Percentiles rank a stretch among this genome's conserved stretches.
Evolutionary conservation across 2,113 vertebrate genomes (phyloP).

Genomic region (Chrysochloris asiatica): DNA sequence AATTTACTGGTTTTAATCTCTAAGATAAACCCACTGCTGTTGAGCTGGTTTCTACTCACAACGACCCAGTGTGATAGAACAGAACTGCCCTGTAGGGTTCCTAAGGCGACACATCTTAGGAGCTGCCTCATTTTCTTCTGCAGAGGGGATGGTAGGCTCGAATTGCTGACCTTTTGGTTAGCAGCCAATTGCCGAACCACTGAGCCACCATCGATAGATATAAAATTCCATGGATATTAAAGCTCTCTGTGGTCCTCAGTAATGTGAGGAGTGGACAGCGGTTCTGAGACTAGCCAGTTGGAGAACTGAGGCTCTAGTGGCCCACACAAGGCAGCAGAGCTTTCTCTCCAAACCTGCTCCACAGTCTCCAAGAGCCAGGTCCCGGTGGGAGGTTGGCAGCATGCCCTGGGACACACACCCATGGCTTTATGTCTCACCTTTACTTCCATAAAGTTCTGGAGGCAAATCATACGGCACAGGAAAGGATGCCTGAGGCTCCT

Average conservation of each 20-base stretch:
- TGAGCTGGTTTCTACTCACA: too few relatives aligned
- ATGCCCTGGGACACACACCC: not conserved
- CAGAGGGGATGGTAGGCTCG: too few relatives aligned
- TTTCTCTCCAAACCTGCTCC: too few relatives aligned
- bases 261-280: not conserved
- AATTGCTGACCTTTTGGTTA: too few relatives aligned
- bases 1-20: not conserved
- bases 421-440: constrained; percentile 85
- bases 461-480: constrained; percentile 96
- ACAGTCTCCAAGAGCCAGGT: not conserved
- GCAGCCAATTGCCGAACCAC: too few relatives aligned
- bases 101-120: too few relatives aligned
- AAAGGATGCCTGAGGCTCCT: constrained; percentile 83
- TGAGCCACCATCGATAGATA: not conserved
- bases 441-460: constrained; percentile 89
- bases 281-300: not conserved
- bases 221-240: rapidly evolving
- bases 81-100: too few relatives aligned
- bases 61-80: too few relatives aligned
- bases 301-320: not conserved
- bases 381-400: rapidly evolving
- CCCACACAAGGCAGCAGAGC: too few relatives aligned
- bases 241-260: not conserved
- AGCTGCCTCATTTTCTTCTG: too few relatives aligned
- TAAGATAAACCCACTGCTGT: not conserved